Conservation (phyloP, 2,888 invertebrate species). For the Cremastobaeus sp. region DNA sequence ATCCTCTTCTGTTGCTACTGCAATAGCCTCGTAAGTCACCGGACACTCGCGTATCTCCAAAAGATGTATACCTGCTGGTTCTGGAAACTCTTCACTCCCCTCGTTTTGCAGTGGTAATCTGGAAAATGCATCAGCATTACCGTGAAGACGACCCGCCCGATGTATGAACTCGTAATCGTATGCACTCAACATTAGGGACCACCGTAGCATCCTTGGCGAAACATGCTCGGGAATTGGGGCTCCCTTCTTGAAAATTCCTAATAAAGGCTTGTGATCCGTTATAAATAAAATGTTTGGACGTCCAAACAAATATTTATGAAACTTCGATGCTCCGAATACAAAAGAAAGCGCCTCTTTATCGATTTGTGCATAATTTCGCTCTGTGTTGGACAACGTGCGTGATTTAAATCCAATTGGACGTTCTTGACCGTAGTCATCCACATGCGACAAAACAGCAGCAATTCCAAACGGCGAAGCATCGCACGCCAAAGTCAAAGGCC, state of each 20-base stretch:
- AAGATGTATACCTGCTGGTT: background rate
- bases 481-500: background rate
- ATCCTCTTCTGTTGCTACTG: background rate
- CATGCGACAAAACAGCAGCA: background rate
- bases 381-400: background rate
- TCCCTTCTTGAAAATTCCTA: constrained; percentile 1
- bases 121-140: background rate
- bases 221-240: too few relatives aligned
- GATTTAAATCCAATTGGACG: constrained; percentile 9
- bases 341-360: background rate
- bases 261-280: background rate
- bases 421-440: background rate
- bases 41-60: background rate
- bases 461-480: constrained; percentile 9
- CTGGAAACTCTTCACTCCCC: background rate
- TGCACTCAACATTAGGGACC: too few relatives aligned
- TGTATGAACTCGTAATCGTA: background rate
- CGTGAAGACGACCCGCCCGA: background rate
- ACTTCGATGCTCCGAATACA: constrained; percentile 4
- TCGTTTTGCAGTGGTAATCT: background rate
- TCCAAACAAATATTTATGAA: constrained; percentile 4
- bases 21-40: background rate
- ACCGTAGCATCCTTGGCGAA: background rate
- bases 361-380: constrained; percentile 12
- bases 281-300: constrained; percentile 1